Evolutionary conservation across 1,140 invertebrate species (phyloP), one percentile per base, ranked within the genome.

Genomic region (Pissodes strobi): DNA sequence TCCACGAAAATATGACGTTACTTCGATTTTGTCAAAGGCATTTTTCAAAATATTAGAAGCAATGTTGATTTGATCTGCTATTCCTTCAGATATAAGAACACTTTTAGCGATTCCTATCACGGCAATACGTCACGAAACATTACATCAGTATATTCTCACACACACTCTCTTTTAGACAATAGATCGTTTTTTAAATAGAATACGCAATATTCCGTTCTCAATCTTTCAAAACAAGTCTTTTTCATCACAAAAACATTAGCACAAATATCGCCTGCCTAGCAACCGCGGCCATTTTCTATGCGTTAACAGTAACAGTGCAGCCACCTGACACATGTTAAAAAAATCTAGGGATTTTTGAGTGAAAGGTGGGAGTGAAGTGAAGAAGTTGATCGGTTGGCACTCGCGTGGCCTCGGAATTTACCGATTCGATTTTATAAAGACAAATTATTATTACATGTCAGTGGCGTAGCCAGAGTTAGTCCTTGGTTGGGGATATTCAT

Each of bases 281-380:
- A 43, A 68, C 49, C 65, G 70, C 74, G 64, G 75, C 75, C 75
- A 76, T 76, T 68, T 76, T 75, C 68, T 46, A 69, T 70, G 73
- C 74, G 73, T 74, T 70, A 69, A 70, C 70, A 73, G 72, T 72
- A 71, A 72, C 74, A 74, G 68, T 71, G 67, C 68, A 72, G 69
- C 74, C 74, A 51, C 75, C 75, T 76, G 75, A 73, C 74, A 72
- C 68, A 72, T 66, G 52, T 64, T 56, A 60, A 61, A 64, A 57
- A 43, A 46, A 9, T n/a, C n/a, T 12, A 49, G 22, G 22, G n/a
- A n/a, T n/a, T n/a, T 6, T n/a, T 15, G 6, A 34, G 6, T 5
- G 41, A n/a, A n/a, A n/a, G n/a, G 41, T 5, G 34, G 18, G 27
- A 49, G n/a, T n/a, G n/a, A n/a, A n/a, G n/a, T n/a, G 30, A 10